Percentiles rank a stretch among this genome's conserved stretches.
Conservation (phyloP, 2,113 vertebrate genomes). For the Bungarus multicinctus region DNA sequence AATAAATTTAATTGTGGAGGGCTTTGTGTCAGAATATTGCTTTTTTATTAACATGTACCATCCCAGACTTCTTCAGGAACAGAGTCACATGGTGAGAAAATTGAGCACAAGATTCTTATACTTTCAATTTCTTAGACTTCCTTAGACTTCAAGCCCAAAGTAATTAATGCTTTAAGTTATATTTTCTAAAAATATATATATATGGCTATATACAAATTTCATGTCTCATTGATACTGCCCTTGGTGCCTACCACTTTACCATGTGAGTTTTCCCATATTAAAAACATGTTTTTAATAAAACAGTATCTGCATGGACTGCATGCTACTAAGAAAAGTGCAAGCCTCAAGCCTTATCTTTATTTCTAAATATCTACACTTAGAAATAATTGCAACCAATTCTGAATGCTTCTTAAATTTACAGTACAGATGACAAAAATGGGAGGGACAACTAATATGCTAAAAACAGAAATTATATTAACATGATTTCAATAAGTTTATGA, state of each 20-base stretch:
- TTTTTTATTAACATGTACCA: neutral
- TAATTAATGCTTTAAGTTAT: neutral
- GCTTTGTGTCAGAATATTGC: neutral
- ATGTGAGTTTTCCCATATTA: neutral
- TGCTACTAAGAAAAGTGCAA: neutral
- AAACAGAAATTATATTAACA: neutral
- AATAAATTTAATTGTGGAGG: neutral
- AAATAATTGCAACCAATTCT: neutral
- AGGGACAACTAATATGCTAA: neutral
- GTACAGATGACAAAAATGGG: neutral
- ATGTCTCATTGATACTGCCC: neutral
- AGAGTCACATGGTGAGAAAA: neutral
- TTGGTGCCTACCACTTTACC: neutral
- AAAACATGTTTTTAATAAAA: neutral
- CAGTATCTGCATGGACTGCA: neutral
- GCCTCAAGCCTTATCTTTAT: neutral
- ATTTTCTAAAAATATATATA: neutral
- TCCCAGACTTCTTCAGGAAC: neutral
- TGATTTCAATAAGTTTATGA: neutral
- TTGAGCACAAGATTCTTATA: neutral
- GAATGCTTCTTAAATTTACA: neutral
- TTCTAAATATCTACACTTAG: neutral
- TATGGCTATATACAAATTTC: neutral
- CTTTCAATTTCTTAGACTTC: too few species aligned
- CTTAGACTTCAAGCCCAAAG: neutral